Evolutionary conservation across 2,113 vertebrate genomes (phyloP).

Genomic region (Tinamus guttatus): DNA sequence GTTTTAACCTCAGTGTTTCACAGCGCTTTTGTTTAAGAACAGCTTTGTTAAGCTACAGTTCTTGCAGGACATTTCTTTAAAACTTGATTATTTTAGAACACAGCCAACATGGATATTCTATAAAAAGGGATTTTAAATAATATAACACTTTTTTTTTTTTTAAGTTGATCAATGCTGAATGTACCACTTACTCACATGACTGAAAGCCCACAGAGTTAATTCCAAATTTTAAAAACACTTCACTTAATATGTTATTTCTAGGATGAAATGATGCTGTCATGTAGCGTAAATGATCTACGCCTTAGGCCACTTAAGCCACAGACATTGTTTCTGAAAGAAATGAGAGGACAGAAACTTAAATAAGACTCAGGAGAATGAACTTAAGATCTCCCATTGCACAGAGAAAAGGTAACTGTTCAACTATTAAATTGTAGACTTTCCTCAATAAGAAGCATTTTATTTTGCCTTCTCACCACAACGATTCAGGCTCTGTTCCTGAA

Average conservation of each 20-base stretch:
- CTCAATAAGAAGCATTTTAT: background rate
- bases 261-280: background rate
- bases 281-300: background rate
- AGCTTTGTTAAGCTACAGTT: background rate
- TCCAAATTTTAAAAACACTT: background rate
- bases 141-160: background rate
- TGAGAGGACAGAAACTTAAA: background rate
- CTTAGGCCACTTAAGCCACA: background rate
- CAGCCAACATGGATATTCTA: fast-evolving
- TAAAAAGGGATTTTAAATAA: background rate
- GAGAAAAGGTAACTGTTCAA: background rate
- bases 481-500: background rate
- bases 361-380: background rate
- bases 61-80: background rate
- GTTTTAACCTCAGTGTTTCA: background rate
- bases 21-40: background rate
- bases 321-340: background rate
- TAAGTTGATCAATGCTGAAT: background rate
- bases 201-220: background rate
- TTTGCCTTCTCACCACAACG: background rate
- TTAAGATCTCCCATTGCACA: background rate
- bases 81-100: background rate
- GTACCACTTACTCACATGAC: background rate
- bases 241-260: background rate
- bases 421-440: background rate